Evolutionary conservation across 2,797 vertebrate genomes (phyloP).

Genomic region (Chiloscyllium punctatum): DNA sequence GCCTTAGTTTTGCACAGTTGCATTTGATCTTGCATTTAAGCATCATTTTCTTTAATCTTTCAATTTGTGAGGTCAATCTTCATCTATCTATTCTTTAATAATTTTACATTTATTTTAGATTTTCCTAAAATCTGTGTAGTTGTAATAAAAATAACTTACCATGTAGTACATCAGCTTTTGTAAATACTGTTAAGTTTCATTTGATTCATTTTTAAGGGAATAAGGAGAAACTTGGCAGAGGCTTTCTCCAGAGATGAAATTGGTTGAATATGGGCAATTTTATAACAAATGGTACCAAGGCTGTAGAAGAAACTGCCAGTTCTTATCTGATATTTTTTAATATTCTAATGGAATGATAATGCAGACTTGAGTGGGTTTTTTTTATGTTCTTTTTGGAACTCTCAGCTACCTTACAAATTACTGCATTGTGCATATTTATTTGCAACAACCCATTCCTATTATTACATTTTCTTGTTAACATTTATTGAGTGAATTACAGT

Average conservation of each 20-base stretch:
- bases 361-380: background rate
- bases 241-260: background rate
- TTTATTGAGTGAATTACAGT: background rate
- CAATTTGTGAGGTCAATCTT: background rate
- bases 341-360: background rate
- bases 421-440: background rate
- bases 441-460: too few relatives aligned
- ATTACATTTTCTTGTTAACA: background rate
- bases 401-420: background rate
- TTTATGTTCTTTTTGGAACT: background rate
- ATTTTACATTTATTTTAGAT: background rate
- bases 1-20: too few relatives aligned
- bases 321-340: background rate
- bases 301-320: background rate
- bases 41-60: background rate
- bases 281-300: background rate
- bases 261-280: background rate
- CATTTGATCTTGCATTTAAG: too few relatives aligned
- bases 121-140: background rate
- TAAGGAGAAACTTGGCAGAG: background rate
- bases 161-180: background rate
- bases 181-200: background rate
- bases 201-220: background rate
- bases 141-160: background rate
- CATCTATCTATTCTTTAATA: background rate